A percentile compares a stretch with the other conserved stretches of the same genome.
Conservation (phyloP, 1,140 invertebrate species). For the Prorops nasuta region DNA sequence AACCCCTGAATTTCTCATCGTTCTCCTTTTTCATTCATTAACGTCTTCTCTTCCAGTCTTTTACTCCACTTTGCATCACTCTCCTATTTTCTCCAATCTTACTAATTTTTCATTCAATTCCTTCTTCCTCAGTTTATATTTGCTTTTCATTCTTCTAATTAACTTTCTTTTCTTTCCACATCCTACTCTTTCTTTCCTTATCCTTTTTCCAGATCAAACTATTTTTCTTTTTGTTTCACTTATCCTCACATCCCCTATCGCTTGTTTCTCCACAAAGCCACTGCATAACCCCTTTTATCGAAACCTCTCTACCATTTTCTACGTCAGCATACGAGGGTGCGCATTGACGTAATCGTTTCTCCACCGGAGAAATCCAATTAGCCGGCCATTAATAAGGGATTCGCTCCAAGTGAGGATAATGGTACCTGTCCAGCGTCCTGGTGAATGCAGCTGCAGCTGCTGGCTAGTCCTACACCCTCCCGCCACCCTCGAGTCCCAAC, state of each 20-base stretch:
- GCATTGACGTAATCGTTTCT: slow-evolving; percentile 27
- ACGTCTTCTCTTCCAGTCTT: neutral
- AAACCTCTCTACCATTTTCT: too few species aligned
- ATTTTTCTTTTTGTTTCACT: too few species aligned
- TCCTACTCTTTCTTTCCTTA: too few species aligned
- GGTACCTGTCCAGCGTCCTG: slow-evolving; percentile 24
- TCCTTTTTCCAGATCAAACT: too few species aligned
- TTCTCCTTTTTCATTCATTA: neutral
- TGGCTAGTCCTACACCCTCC: too few species aligned
- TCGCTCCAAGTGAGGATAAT: slow-evolving; percentile 35
- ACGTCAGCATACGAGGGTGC: slow-evolving; percentile 1
- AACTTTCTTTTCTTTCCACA: slow-evolving; percentile 1
- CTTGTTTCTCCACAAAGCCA: too few species aligned
- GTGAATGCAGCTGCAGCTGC: neutral
- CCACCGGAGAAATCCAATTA: slow-evolving; percentile 43
- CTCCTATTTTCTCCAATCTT: neutral
- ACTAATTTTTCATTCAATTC: neutral
- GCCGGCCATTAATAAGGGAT: slow-evolving; percentile 45
- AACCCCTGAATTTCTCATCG: slow-evolving; percentile 4
- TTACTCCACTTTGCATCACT: neutral
- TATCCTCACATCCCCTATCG: too few species aligned
- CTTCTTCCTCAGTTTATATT: neutral
- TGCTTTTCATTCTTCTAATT: neutral
- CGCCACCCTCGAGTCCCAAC: neutral
- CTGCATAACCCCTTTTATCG: too few species aligned